These are phyloP conservation scores for Hypercompe scribonia DNA, from an alignment of 2,888 invertebrate species.

Conservation along the genomic window DNA sequence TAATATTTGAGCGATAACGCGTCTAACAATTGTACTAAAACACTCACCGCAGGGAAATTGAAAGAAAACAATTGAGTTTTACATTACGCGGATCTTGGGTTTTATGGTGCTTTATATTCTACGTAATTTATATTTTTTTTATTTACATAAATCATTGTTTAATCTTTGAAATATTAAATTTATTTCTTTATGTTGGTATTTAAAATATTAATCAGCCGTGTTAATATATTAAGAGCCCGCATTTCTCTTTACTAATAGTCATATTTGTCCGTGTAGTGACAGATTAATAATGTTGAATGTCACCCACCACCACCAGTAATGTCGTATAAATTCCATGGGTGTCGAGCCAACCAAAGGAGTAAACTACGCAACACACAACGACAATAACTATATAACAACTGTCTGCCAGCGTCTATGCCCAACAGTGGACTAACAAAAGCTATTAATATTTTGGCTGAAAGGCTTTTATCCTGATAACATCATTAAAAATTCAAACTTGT, in stretches of 20 bases:
- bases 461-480: too few species aligned
- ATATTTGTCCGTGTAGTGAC: too few species aligned
- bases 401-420: too few species aligned
- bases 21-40: constrained; percentile 21
- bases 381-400: too few species aligned
- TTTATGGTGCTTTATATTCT: constrained; percentile 22
- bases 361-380: too few species aligned
- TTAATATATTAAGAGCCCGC: not conserved
- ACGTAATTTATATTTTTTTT: not conserved
- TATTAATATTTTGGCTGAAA: too few species aligned
- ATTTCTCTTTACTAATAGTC: not conserved
- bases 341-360: too few species aligned
- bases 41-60: constrained; percentile 12
- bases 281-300: too few species aligned
- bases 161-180: not conserved
- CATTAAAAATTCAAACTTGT: too few species aligned
- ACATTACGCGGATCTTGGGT: constrained; percentile 25
- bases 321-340: too few species aligned
- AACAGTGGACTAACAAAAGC: too few species aligned
- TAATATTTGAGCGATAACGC: constrained; percentile 38
- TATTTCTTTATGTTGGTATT: not conserved
- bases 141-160: not conserved
- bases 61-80: constrained; percentile 26
- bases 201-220: not conserved
- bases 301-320: too few species aligned